Conservation (phyloP, 2,797 vertebrate genomes). For the Hippoglossus hippoglossus region DNA sequence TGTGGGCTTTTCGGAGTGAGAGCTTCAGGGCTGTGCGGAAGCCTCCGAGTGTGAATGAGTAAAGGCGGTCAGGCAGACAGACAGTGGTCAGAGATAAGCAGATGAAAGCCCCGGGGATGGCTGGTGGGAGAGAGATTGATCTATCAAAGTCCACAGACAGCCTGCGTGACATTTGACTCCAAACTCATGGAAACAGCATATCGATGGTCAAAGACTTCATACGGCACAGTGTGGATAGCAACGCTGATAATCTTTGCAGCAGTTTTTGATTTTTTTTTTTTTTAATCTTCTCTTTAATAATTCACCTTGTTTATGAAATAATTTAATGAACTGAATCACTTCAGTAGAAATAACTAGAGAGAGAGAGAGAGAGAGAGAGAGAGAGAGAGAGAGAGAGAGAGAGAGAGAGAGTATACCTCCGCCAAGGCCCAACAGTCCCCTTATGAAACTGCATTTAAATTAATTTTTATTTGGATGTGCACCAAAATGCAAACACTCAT, state of each 20-base stretch:
- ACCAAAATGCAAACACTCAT: too few relatives aligned
- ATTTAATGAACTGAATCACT: neutral
- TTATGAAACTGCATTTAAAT: too few relatives aligned
- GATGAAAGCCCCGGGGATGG: conserved; percentile 78
- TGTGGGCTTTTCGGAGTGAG: conserved; percentile 38
- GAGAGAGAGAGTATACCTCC: too few relatives aligned
- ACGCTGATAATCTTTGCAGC: conserved; percentile 16
- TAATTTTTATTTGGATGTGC: too few relatives aligned
- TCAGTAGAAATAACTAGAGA: too few relatives aligned
- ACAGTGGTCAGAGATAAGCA: conserved; percentile 85
- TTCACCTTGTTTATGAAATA: too few relatives aligned
- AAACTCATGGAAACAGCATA: conserved; percentile 59
- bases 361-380: too few relatives aligned
- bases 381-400: too few relatives aligned
- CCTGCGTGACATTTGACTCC: conserved; percentile 76
- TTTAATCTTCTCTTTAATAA: too few relatives aligned
- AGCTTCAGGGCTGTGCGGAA: conserved; percentile 65
- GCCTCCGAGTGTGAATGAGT: conserved; percentile 74
- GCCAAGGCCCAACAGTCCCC: too few relatives aligned
- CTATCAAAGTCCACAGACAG: conserved; percentile 77
- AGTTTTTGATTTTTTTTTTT: neutral
- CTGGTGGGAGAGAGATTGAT: conserved; percentile 80
- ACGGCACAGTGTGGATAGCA: conserved; percentile 24
- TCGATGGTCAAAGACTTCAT: conserved; percentile 37
- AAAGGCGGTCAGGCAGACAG: conserved; percentile 79